These are phyloP conservation scores for Austrolebias charrua DNA, from an alignment of 2,797 vertebrate genomes.

Conservation along the genomic window DNA sequence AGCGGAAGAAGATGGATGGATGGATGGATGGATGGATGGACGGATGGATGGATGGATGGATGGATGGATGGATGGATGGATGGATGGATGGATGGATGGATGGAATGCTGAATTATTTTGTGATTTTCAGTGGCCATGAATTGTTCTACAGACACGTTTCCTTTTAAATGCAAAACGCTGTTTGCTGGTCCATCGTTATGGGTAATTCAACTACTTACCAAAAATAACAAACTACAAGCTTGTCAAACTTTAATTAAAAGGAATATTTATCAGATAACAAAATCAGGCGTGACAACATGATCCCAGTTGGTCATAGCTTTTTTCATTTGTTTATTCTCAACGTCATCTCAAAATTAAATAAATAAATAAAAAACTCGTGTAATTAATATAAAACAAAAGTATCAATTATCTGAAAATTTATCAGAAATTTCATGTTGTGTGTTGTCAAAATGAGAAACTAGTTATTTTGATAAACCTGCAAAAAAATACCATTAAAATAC, in stretches of 20 bases:
- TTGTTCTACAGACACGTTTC: slow-evolving; percentile 15
- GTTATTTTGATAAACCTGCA: background rate
- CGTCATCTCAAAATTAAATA: background rate
- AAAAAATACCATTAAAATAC: background rate
- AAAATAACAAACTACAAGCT: background rate
- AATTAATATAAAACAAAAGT: slow-evolving; percentile 8
- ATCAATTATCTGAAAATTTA: slow-evolving; percentile 2
- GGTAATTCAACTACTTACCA: slow-evolving; percentile 9
- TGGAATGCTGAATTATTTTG: background rate
- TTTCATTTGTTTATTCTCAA: background rate
- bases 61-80: too few relatives aligned
- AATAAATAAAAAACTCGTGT: background rate
- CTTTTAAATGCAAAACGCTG: slow-evolving; percentile 26
- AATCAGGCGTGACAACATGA: background rate
- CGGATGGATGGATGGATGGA: too few relatives aligned
- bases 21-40: too few relatives aligned
- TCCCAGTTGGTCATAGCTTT: background rate
- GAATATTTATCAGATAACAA: background rate
- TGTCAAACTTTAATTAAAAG: background rate
- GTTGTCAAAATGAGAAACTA: background rate
- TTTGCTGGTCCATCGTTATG: background rate
- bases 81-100: too few relatives aligned
- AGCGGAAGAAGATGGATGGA: too few relatives aligned
- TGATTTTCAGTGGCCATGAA: background rate
- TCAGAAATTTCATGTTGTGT: background rate